Evolutionary conservation across 2,113 vertebrate species (phyloP), one percentile per base, ranked within the genome.

Genomic region (Stictonetta naevosa): DNA sequence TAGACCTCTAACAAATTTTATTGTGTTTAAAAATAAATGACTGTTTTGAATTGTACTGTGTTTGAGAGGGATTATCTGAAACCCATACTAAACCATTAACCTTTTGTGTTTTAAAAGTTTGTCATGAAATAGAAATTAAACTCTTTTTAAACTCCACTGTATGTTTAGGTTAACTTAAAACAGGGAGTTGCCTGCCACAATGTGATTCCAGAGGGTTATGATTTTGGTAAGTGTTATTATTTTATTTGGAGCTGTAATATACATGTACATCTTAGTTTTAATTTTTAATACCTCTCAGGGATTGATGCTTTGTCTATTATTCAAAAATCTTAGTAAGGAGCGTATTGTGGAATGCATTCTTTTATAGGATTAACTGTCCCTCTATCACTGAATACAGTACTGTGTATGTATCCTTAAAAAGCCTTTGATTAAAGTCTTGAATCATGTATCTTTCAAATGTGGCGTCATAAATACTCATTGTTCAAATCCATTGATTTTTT

Each of bases 171-270:
- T 91, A 97, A 92, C 86, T 98, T 99, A 90, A 98, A 98, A 97
- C 97, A 96, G 55, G 99, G 98, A 86, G 96, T 99, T 97, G 98
- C 98, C 25, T 72, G 93, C 60, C 78, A 96, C 71, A 97, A 95
- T 48, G 64, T 97, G 87, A 79, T 98, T 94, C 98, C 98, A 87
- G 82, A 97, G 79, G 98, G 97, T 92, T 99, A 99, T 95, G 97
- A 99, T 91, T 99, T 99, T 97, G 99, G 99, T 99, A 94, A 98
- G 99, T 98, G 73, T 21, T 75, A 59, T 44, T 66, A 28, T 16
- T 87, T 44, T 80, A 46, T 63, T 73, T 64, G 16, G 52, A 25
- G 72, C 59, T 90, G 15, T 74, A 42, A 56, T 69, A 20, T 13
- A 4, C 0, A 0, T 56, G 23, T 33, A 13, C 88, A 72, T 31